These are phyloP conservation scores for Drosophila repleta DNA, from an alignment of 1,140 invertebrate genomes.

Conservation along the genomic window DNA sequence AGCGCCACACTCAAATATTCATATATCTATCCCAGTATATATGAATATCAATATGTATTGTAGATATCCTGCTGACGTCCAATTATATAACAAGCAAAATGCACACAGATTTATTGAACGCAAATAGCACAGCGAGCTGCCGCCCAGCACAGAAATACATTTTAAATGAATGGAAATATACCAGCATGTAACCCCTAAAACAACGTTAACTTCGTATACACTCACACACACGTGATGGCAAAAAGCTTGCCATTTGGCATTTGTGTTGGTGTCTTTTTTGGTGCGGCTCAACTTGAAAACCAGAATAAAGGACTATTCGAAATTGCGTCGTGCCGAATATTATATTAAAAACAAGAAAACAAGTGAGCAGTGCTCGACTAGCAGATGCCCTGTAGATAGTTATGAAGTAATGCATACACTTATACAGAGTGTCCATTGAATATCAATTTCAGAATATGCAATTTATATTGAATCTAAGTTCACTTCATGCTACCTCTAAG, in stretches of 20 bases:
- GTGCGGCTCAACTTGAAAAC: constrained; percentile 33
- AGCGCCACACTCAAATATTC: neutral
- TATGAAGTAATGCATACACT: too few relatives aligned
- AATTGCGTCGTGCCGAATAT: constrained; percentile 71
- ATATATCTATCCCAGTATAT: neutral
- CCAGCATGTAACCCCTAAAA: constrained; percentile 29
- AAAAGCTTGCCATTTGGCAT: constrained; percentile 49
- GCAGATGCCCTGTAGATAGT: constrained; percentile 12
- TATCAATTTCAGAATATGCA: neutral
- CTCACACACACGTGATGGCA: constrained; percentile 22
- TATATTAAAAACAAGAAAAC: constrained; percentile 35
- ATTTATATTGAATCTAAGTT: too few relatives aligned
- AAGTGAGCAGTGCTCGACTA: neutral
- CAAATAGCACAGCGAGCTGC: constrained; percentile 10
- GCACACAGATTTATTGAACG: constrained; percentile 3
- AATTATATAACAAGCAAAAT: constrained; percentile 16
- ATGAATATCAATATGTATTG: too few relatives aligned
- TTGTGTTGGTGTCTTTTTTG: constrained; percentile 29
- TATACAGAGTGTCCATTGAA: too few relatives aligned
- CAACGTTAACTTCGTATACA: constrained; percentile 28
- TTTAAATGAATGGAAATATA: constrained; percentile 77
- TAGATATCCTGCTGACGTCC: neutral
- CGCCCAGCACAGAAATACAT: constrained; percentile 37
- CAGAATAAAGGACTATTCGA: constrained; percentile 59
- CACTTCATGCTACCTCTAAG: too few relatives aligned